A percentile compares a stretch with the other conserved stretches of the same genome.
These are phyloP conservation scores for Pegea sp. DNA, from an alignment of 23 tunicate genomes.

Conservation along the genomic window DNA sequence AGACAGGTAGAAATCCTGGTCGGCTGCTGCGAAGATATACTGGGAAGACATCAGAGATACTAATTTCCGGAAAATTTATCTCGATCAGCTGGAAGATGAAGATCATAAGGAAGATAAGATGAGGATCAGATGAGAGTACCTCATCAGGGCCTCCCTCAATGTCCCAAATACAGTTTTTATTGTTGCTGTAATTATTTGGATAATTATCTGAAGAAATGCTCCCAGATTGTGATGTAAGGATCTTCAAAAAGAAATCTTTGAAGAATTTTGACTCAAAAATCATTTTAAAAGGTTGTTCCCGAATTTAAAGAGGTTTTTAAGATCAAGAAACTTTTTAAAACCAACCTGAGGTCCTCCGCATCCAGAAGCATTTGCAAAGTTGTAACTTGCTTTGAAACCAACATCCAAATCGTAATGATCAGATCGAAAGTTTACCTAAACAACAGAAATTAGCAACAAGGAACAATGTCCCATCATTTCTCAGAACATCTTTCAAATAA, in stretches of 20 bases:
- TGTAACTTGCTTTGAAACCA: conserved; percentile 36
- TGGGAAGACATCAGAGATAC: no score
- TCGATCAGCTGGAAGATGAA: neutral
- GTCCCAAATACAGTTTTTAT: conserved; percentile 34
- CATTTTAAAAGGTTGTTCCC: no score
- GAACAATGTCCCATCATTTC: no score
- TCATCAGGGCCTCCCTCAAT: conserved; percentile 8
- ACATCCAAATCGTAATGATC: conserved; percentile 32
- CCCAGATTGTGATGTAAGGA: conserved; percentile 9
- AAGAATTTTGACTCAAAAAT: no score
- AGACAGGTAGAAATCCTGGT: no score
- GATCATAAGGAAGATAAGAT: neutral
- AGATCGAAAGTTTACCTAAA: conserved; percentile 29
- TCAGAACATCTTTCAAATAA: no score
- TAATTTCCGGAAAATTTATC: neutral
- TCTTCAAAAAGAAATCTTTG: conserved; percentile 5
- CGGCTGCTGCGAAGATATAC: no score
- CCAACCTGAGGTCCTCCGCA: conserved; percentile 62
- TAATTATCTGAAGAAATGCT: conserved; percentile 21
- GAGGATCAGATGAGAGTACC: conserved; percentile 3
- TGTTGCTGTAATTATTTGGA: conserved; percentile 32
- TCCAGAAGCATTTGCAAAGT: conserved; percentile 37
- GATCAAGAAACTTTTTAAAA: no score
- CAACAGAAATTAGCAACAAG: no score
- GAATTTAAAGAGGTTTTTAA: no score